These are phyloP conservation scores for Anomalospiza imberbis DNA, from an alignment of 2,797 vertebrate species.

Conservation along the genomic window DNA sequence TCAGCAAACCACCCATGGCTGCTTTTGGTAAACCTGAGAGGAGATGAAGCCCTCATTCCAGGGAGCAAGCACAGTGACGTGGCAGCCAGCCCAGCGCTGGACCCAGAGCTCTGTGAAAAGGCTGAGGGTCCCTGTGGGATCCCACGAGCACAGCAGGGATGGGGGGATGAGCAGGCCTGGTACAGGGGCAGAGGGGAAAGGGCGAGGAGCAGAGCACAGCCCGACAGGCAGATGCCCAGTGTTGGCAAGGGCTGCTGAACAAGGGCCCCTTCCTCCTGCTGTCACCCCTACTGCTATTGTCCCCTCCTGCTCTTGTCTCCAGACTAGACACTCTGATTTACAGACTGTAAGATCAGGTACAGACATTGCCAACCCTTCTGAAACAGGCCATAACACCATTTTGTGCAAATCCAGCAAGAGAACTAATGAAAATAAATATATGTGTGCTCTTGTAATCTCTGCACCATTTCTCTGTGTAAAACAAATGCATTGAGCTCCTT, in stretches of 20 bases:
- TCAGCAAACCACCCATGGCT: neutral
- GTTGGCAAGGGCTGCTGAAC: neutral
- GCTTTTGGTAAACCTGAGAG: neutral
- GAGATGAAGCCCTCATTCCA: neutral
- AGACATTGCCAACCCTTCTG: neutral
- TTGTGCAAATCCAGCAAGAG: neutral
- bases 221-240: neutral
- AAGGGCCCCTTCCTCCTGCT: neutral
- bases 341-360: neutral
- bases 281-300: neutral
- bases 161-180: neutral
- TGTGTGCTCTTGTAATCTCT: neutral
- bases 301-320: neutral
- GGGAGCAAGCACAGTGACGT: neutral
- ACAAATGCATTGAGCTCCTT: neutral
- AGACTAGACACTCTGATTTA: neutral
- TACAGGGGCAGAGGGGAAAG: neutral
- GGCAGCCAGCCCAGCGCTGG: neutral
- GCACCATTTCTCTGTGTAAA: neutral
- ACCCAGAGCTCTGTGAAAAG: neutral
- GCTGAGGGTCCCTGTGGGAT: neutral
- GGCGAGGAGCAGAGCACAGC: neutral
- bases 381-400: neutral
- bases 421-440: neutral
- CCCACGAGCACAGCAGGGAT: fast-evolving